Conservation (phyloP, 2,888 invertebrate species). For the Clepsis dumicolana region DNA sequence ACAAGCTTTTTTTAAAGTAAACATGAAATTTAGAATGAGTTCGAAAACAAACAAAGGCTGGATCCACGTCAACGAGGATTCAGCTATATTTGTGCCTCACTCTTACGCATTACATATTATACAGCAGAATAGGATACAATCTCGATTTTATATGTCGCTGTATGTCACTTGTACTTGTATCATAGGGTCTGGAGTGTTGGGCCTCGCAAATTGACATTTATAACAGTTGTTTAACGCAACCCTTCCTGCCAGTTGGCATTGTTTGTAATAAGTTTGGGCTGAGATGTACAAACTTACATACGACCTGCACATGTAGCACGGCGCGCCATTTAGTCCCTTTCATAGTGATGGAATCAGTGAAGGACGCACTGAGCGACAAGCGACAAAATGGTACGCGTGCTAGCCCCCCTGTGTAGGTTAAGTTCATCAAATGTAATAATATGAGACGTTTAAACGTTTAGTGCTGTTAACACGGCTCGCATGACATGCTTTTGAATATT, state of each 20-base stretch:
- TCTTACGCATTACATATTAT: background rate
- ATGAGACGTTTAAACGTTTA: background rate
- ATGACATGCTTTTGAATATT: no score
- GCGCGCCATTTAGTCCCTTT: no score
- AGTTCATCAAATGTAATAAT: background rate
- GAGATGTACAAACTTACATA: slow-evolving; percentile 9
- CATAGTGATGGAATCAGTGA: no score
- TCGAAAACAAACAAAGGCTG: no score
- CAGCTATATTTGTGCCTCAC: background rate
- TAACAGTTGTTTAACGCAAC: slow-evolving; percentile 11
- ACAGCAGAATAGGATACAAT: background rate
- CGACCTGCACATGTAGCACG: no score
- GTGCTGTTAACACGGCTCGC: no score
- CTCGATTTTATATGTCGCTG: background rate
- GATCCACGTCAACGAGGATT: background rate
- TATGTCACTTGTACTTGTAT: background rate
- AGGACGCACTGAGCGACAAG: no score
- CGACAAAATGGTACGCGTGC: no score
- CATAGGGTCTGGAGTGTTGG: background rate
- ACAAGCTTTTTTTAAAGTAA: no score
- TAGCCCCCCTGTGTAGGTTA: background rate
- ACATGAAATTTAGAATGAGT: no score
- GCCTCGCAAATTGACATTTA: slow-evolving; percentile 16
- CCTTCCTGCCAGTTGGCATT: slow-evolving; percentile 6
- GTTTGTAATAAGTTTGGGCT: slow-evolving; percentile 12